Base-by-base conservation (phyloP, 2,113 vertebrate species). In the Promerops cafer region DNA sequence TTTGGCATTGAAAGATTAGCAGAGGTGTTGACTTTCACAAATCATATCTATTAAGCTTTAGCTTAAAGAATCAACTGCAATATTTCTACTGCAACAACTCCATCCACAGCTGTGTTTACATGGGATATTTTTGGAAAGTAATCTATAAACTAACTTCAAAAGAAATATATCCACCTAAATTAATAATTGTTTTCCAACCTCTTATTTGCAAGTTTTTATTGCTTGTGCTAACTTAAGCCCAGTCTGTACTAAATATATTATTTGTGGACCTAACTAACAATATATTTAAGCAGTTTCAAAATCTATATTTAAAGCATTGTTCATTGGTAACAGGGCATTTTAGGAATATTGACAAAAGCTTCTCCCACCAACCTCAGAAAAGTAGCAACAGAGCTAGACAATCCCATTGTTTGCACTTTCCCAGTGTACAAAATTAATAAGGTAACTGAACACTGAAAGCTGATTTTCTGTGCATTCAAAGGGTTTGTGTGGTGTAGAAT, bases 1-100 rank as follows among this genome's bases (percentile, higher is more conserved):
- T 94, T 96, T 94, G 96, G 97, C 93, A 96, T 95, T 97, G 74
- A 97, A 97, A 98, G 97, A 98, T 98, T 98, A 98, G 90, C 60
- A 61, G 86, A 81, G 84, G 92, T 97, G 92, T 97, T 98, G 97
- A 98, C 97, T 98, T 98, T 98, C 98, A 98, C 93, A 98, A 97
- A 98, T 98, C 88, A 97, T 94, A 94, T 97, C 95, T 96, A 98
- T 98, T 98, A 98, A 94, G 70, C 91, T 98, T 98, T 97, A 96
- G 94, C 97, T 97, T 97, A 96, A 97, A 98, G 91, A 94, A 96
- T 95, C 70, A 85, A 87, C 94, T 89, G 65, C 85, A 80, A 88
- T 96, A 91, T 87, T 61, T 66, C 35, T 81, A 26, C 59, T 64
- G 31, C 28, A 54, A 39, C 15, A 35, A 75, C 31, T 65, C 35